Conservation (phyloP, 2,797 vertebrate genomes). For the Bovichtus variegatus region DNA sequence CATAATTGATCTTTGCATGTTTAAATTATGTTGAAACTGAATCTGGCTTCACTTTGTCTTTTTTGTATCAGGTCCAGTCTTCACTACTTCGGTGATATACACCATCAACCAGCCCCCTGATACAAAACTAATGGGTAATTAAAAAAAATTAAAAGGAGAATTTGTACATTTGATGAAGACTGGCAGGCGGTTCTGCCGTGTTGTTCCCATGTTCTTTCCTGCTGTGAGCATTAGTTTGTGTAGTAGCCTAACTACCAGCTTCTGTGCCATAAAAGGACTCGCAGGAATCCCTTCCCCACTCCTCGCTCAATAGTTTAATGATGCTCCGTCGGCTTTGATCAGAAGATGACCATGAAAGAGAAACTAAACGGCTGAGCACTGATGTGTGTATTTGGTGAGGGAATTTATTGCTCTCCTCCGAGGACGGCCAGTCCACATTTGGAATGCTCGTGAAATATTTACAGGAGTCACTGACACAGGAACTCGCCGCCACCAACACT, state of each 20-base stretch:
- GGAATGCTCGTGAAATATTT: constrained; percentile 81
- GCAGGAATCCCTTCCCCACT: constrained; percentile 23
- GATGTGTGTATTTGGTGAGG: constrained; percentile 52
- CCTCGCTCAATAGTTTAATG: constrained; percentile 37
- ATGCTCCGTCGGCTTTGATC: constrained; percentile 46
- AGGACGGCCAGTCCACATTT: constrained; percentile 56
- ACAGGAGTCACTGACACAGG: constrained; percentile 58
- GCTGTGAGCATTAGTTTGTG: constrained; percentile 42
- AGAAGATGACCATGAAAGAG: constrained; percentile 49
- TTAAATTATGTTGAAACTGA: constrained; percentile 14
- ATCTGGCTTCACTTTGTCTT: neutral
- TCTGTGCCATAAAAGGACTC: constrained; percentile 51
- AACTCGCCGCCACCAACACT: constrained; percentile 47
- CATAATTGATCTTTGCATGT: neutral
- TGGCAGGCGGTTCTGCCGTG: constrained; percentile 35
- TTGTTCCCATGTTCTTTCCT: constrained; percentile 48
- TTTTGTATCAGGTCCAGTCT: neutral
- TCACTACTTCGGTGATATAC: neutral
- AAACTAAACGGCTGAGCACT: constrained; percentile 17
- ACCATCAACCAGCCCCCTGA: neutral
- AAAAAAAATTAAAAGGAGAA: neutral
- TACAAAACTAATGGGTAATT: neutral
- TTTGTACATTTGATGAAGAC: constrained; percentile 30
- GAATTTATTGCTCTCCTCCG: constrained; percentile 58
- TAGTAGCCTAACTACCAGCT: constrained; percentile 10